phyloP scores from a whole-genome alignment of 2,888 invertebrate genomes.

The Chalcosyrphus nemorum region DNA sequence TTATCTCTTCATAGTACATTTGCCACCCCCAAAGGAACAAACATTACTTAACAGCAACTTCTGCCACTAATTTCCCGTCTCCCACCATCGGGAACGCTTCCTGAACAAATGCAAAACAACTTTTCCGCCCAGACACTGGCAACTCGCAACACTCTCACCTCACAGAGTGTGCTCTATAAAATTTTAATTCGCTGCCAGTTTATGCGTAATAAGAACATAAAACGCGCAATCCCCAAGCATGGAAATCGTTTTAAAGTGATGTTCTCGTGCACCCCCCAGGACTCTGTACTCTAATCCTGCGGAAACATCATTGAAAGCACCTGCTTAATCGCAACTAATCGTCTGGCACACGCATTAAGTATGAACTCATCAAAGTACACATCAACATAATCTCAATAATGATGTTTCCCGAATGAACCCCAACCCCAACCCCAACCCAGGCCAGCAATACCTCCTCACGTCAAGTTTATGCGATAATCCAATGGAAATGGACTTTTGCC shows the following conservation, averaged over 20 bases:
- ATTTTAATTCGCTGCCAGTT: conserved; percentile 69
- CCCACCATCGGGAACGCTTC: conserved; percentile 26
- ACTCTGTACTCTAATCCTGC: conserved; percentile 54
- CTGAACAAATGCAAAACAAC: conserved; percentile 31
- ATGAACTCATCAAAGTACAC: conserved; percentile 72
- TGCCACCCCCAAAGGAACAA: background rate
- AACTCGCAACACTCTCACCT: conserved; percentile 11
- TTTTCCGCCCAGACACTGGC: background rate
- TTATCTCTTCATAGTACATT: background rate
- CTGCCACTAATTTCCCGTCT: conserved; percentile 36
- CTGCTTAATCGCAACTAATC: conserved; percentile 73
- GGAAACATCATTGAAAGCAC: conserved; percentile 73
- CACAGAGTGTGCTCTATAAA: conserved; percentile 53
- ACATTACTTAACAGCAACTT: conserved; percentile 21
- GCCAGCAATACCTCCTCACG: conserved; percentile 8
- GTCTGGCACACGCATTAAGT: conserved; percentile 71
- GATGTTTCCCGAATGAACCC: conserved; percentile 38
- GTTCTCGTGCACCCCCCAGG: conserved; percentile 10
- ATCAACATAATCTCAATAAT: conserved; percentile 71
- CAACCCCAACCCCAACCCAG: background rate
- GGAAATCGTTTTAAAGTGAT: conserved; percentile 48
- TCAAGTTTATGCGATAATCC: conserved; percentile 66
- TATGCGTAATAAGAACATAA: conserved; percentile 55
- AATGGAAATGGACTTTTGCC: conserved; percentile 67
- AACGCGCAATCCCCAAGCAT: conserved; percentile 41